Conservation (phyloP, 2,113 vertebrate genomes). For the Macquaria australasica region DNA sequence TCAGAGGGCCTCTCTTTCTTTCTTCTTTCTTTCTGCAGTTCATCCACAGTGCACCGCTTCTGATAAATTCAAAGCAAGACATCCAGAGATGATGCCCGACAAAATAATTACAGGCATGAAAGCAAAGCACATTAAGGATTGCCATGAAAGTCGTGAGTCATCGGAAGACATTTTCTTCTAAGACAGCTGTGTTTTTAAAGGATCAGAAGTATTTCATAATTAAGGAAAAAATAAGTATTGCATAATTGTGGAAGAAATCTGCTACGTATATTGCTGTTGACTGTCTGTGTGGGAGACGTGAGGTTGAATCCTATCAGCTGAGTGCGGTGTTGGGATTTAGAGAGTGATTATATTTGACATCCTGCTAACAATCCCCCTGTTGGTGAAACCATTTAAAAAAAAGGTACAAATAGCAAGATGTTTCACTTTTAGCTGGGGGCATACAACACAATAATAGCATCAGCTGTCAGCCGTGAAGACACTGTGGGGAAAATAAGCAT, state of each 20-base stretch:
- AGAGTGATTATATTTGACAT: slow-evolving; percentile 75
- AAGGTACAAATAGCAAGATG: slow-evolving; percentile 76
- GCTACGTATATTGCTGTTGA: not conserved
- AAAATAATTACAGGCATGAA: slow-evolving; percentile 34
- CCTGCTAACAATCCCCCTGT: slow-evolving; percentile 74
- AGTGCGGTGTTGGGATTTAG: slow-evolving; percentile 47
- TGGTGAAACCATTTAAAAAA: slow-evolving; percentile 70
- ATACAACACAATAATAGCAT: slow-evolving; percentile 66
- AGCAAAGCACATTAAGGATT: not conserved
- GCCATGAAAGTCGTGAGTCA: slow-evolving; percentile 32
- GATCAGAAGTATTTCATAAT: slow-evolving; percentile 15
- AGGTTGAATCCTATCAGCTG: slow-evolving; percentile 51
- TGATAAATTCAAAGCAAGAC: not conserved
- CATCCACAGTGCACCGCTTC: slow-evolving; percentile 13
- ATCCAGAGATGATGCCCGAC: not conserved
- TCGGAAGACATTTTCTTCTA: not conserved
- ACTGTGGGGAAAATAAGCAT: slow-evolving; percentile 31
- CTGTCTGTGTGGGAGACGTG: slow-evolving; percentile 23
- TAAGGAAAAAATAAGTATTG: slow-evolving; percentile 20
- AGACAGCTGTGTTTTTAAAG: slow-evolving; percentile 21
- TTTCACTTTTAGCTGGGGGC: slow-evolving; percentile 66
- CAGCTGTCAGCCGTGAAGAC: slow-evolving; percentile 72
- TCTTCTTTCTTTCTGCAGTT: not conserved
- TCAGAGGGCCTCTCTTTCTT: not conserved
- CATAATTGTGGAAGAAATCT: slow-evolving; percentile 6